Evolutionary conservation across 2,797 vertebrate genomes (phyloP).

Genomic region (Poecilia picta): DNA sequence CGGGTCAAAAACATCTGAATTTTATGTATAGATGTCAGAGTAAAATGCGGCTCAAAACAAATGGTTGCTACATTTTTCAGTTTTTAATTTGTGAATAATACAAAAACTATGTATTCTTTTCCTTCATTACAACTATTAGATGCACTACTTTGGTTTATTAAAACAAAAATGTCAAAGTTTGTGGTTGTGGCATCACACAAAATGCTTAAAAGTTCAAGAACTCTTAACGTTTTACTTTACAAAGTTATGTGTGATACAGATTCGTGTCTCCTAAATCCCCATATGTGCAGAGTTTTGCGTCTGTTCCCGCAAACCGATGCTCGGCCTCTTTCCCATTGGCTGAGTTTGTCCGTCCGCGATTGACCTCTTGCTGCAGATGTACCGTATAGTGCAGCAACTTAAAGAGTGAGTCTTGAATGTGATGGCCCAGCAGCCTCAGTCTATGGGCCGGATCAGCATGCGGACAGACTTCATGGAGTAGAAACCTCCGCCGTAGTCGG

Average conservation of each 20-base stretch:
- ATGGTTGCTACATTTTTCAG: neutral
- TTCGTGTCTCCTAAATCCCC: conserved; percentile 20
- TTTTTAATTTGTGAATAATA: conserved; percentile 1
- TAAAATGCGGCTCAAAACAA: neutral
- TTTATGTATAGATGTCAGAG: neutral
- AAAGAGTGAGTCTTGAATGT: conserved; percentile 44
- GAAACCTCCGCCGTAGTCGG: conserved; percentile 95
- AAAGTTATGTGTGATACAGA: conserved; percentile 26
- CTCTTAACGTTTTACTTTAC: neutral
- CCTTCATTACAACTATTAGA: neutral
- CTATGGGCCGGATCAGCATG: conserved; percentile 91
- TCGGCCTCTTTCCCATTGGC: conserved; percentile 25
- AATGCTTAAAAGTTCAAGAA: neutral
- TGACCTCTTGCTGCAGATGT: conserved; percentile 28
- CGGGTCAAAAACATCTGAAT: neutral
- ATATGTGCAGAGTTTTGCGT: conserved; percentile 34
- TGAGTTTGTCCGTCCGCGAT: conserved; percentile 20
- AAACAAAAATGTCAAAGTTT: neutral
- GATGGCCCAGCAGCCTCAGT: conserved; percentile 57
- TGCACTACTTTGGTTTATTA: neutral
- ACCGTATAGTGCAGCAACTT: conserved; percentile 27
- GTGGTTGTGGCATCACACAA: neutral
- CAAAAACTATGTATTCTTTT: neutral
- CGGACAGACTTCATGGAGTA: conserved; percentile 92
- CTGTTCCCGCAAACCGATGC: conserved; percentile 22